phyloP scores from a whole-genome alignment of 2,888 invertebrate species.

The Acanthosepion pharaonis region DNA sequence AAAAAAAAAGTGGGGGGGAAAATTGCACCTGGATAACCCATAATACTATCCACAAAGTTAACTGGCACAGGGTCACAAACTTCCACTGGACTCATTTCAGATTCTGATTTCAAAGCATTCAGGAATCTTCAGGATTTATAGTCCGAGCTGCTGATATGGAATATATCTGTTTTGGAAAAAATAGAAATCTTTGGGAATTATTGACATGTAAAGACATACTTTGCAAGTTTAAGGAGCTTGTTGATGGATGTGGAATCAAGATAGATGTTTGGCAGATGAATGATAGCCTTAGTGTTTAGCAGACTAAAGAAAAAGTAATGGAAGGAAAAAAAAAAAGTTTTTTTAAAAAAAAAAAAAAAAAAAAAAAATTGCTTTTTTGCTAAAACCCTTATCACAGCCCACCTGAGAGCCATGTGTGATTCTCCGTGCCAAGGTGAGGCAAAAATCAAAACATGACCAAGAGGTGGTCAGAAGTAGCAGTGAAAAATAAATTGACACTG shows the following conservation, averaged over 20 bases:
- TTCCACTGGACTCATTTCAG: background rate
- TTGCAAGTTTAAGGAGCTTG: background rate
- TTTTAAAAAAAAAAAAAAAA: background rate
- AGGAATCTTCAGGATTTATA: constrained; percentile 36
- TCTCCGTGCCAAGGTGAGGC: background rate
- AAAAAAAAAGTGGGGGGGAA: background rate
- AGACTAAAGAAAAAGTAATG: background rate
- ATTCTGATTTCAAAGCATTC: constrained; percentile 33
- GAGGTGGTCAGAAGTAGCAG: background rate
- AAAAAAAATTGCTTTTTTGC: background rate
- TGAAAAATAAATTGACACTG: background rate
- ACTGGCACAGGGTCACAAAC: constrained; percentile 15
- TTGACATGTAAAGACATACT: constrained; percentile 44
- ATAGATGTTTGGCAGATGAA: background rate
- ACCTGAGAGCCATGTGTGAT: background rate
- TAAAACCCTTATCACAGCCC: background rate
- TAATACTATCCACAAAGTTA: background rate
- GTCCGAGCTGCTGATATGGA: constrained; percentile 44
- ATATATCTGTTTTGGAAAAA: constrained; percentile 45
- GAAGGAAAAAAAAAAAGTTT: too few relatives aligned
- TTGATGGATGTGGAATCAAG: background rate
- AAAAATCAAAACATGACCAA: background rate
- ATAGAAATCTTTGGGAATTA: constrained; percentile 47
- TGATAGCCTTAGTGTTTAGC: background rate
- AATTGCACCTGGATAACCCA: background rate